Evolutionary conservation across 2,797 vertebrate species (phyloP), one percentile per base, ranked within the genome.

Genomic region (Acomys russatus): DNA sequence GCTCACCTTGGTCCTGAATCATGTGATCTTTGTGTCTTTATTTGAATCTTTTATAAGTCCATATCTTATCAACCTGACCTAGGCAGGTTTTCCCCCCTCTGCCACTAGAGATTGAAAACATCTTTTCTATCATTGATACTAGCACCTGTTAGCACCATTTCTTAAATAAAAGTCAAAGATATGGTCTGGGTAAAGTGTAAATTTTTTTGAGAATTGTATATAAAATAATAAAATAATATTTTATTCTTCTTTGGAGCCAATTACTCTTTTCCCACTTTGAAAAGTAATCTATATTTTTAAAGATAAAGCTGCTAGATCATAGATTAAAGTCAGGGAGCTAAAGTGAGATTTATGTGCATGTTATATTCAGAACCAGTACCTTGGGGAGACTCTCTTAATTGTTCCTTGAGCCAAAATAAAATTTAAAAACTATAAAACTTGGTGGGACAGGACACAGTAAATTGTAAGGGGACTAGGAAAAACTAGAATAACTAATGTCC

Each of bases 181-280:
- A 15, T 85, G 59, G 74, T 79, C 38, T 68, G 33, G 6, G 18
- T n/a, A 80, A 83, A 68, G 84, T 79, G 71, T 85, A 30, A 79
- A 15, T 59, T 84, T 88, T 79, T 66, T 85, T 92, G 51, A 88
- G 11, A 89, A n/a, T n/a, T 93, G 22, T 71, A 1, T 82, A 38
- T 59, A 18, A 83, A 95, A 91, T 92, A 59, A 84, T 82, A 74
- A 96, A 68, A 54, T 92, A 14, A 54, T 77, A 30, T 61, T 18
- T 33, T n/a, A 76, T 6, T 96, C 0, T 68, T 82, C 12, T 91
- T 30, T 4, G 89, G 90, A 71, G 14, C 11, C 25, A 59, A 63
- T 70, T 89, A 76, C 63, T 84, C 82, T 89, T 88, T 23, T 79
- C 7, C 63, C 30, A 23, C 4, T 25, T 88, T 83, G 56, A 92